Conservation (phyloP, 2,113 vertebrate genomes). For the Azemiops feae region DNA sequence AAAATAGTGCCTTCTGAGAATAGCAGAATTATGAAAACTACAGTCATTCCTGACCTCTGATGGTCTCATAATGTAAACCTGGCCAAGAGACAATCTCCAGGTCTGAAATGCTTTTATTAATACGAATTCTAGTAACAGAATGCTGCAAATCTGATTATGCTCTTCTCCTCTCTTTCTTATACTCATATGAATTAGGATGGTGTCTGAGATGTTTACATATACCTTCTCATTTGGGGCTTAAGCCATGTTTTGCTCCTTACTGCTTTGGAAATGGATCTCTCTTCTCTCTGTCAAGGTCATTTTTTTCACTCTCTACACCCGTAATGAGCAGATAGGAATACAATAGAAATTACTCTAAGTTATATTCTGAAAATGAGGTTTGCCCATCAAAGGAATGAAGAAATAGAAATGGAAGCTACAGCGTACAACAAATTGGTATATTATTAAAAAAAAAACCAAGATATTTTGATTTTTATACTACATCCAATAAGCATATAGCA, state of each 20-base stretch:
- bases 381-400: neutral
- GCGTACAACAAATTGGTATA: neutral
- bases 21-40: neutral
- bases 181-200: neutral
- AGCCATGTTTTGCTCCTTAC: neutral
- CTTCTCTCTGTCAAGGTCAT: neutral
- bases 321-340: neutral
- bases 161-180: neutral
- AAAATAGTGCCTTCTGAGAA: neutral
- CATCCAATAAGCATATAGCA: too few species aligned
- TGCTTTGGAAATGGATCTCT: neutral
- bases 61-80: neutral
- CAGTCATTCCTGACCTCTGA: neutral
- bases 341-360: neutral
- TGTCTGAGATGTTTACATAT: neutral
- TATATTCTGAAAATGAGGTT: neutral
- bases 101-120: neutral
- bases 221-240: neutral
- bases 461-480: neutral
- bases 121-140: neutral
- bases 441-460: neutral
- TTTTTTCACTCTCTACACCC: neutral
- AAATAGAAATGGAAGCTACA: neutral
- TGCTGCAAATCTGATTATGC: neutral
- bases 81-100: neutral